Evolutionary conservation across 2,888 invertebrate species (phyloP).

Genomic region (Meteorus colon): DNA sequence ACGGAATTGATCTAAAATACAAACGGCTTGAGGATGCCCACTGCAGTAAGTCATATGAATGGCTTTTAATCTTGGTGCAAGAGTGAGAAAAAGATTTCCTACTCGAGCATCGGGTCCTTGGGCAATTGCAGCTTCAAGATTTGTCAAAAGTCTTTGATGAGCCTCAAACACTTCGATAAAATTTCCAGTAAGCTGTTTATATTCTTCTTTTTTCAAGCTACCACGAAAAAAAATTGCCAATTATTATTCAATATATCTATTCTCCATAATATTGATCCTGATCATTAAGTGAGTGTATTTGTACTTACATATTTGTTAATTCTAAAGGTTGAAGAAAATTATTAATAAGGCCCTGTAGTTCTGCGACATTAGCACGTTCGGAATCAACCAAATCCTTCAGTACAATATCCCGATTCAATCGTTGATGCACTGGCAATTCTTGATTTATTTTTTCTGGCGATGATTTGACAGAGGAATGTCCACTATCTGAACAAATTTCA

Average conservation of each 20-base stretch:
- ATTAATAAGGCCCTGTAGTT: constrained; percentile 88
- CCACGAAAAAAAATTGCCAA: background rate
- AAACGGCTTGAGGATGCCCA: constrained; percentile 95
- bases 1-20: constrained; percentile 93
- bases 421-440: constrained; percentile 74
- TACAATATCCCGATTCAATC: constrained; percentile 88
- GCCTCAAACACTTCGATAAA: constrained; percentile 89
- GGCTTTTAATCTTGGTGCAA: constrained; percentile 86
- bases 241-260: background rate
- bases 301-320: constrained; percentile 88
- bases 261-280: too few species aligned
- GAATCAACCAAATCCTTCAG: constrained; percentile 94
- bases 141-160: constrained; percentile 86
- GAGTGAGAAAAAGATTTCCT: constrained; percentile 92
- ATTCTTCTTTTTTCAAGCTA: constrained; percentile 90
- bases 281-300: background rate
- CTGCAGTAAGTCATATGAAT: constrained; percentile 93
- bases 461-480: constrained; percentile 78
- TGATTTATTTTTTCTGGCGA: constrained; percentile 79
- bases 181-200: constrained; percentile 90
- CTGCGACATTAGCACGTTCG: constrained; percentile 92
- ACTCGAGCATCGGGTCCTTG: constrained; percentile 86
- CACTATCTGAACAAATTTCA: constrained; percentile 71
- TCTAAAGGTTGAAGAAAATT: constrained; percentile 92
- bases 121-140: constrained; percentile 85